A percentile compares a stretch with the other conserved stretches of the same genome.
These are phyloP conservation scores for Malurus melanocephalus DNA, from an alignment of 2,113 vertebrate genomes.

Conservation along the genomic window DNA sequence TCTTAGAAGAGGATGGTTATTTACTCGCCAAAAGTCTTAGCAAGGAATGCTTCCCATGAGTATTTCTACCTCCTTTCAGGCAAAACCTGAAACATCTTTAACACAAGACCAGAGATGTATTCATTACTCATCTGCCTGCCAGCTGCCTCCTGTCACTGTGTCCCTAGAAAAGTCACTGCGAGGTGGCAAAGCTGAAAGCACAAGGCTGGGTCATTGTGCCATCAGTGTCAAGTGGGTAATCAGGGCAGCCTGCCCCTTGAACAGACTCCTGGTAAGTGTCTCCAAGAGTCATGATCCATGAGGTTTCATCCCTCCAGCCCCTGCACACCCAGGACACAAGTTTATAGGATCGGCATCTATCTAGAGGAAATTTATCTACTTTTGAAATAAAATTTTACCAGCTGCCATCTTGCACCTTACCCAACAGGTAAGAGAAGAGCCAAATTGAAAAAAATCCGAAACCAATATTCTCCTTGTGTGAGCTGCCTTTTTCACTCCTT, in stretches of 20 bases:
- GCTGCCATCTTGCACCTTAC: background rate
- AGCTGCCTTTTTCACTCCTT: background rate
- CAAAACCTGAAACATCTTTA: background rate
- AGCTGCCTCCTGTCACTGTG: background rate
- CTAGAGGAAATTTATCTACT: background rate
- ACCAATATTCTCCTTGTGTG: background rate
- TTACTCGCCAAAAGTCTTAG: background rate
- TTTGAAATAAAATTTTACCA: background rate
- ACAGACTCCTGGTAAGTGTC: background rate
- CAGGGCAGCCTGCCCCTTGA: background rate
- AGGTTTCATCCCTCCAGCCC: background rate
- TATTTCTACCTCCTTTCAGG: background rate
- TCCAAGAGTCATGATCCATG: background rate
- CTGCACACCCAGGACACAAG: background rate
- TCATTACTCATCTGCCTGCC: background rate
- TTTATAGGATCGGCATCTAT: background rate
- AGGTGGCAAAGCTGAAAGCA: background rate
- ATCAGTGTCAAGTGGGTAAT: background rate
- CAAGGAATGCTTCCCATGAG: background rate
- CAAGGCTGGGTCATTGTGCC: background rate
- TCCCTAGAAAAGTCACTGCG: background rate
- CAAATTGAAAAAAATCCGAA: background rate
- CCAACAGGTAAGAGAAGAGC: background rate
- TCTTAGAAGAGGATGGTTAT: background rate
- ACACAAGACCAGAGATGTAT: background rate